Evolutionary conservation across 2,888 invertebrate species (phyloP).

Genomic region (Tryphoninae sp.): DNA sequence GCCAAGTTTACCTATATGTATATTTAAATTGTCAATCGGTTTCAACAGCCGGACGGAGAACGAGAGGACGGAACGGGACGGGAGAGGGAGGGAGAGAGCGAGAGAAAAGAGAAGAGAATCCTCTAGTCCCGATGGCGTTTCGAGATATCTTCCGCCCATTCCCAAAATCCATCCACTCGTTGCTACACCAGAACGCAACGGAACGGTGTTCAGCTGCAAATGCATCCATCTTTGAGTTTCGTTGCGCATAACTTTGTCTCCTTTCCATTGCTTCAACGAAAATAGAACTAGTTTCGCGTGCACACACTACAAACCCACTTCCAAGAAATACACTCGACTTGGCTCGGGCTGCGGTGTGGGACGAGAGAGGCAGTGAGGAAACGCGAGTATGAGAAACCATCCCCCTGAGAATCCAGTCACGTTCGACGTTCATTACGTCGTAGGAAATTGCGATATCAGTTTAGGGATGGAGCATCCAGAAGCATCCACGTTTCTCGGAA

Average conservation of each 20-base stretch:
- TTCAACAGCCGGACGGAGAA: slow-evolving; percentile 8
- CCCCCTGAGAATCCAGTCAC: slow-evolving; percentile 44
- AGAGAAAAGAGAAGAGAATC: slow-evolving; percentile 6
- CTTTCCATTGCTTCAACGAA: not conserved
- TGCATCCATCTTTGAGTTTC: slow-evolving; percentile 35
- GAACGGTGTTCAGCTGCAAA: slow-evolving; percentile 13
- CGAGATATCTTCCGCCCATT: not conserved
- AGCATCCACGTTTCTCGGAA: slow-evolving; percentile 14
- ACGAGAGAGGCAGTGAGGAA: not conserved
- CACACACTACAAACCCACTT: not conserved
- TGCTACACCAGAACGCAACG: slow-evolving; percentile 11
- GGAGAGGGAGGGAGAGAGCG: slow-evolving; percentile 6
- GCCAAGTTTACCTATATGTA: slow-evolving; percentile 41
- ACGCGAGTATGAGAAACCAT: not conserved
- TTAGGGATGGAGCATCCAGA: slow-evolving; percentile 31
- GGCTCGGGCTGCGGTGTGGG: not conserved
- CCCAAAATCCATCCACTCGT: not conserved
- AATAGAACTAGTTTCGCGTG: slow-evolving; percentile 8
- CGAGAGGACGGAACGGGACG: not conserved
- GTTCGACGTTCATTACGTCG: slow-evolving; percentile 56
- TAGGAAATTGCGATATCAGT: slow-evolving; percentile 57
- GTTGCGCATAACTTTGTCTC: slow-evolving; percentile 24
- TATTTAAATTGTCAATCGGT: slow-evolving; percentile 52
- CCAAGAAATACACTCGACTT: slow-evolving; percentile 7
- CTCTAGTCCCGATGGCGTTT: slow-evolving; percentile 3